These are phyloP conservation scores for Corydoras maculifer DNA, from an alignment of 2,113 vertebrate genomes.

Conservation along the genomic window DNA sequence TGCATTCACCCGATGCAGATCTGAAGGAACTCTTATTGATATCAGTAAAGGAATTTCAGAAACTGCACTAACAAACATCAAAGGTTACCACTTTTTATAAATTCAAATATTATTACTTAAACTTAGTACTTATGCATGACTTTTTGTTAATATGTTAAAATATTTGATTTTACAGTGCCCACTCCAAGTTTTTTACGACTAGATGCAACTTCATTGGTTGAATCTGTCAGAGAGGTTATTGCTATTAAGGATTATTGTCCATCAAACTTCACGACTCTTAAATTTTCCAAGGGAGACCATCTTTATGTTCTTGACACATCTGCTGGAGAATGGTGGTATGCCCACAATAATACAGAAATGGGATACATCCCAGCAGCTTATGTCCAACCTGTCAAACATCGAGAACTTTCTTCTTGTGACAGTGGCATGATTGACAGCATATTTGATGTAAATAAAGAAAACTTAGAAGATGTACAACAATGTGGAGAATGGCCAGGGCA, in stretches of 20 bases:
- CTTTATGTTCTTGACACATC: slow-evolving; percentile 90
- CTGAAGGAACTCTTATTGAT: slow-evolving; percentile 89
- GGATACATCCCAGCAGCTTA: slow-evolving; percentile 94
- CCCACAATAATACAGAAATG: slow-evolving; percentile 96
- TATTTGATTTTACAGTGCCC: slow-evolving; percentile 70
- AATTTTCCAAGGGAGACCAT: slow-evolving; percentile 91
- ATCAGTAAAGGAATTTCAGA: slow-evolving; percentile 75
- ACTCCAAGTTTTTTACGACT: slow-evolving; percentile 88
- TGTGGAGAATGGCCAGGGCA: slow-evolving; percentile 74
- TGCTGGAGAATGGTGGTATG: slow-evolving; percentile 95
- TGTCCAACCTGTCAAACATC: slow-evolving; percentile 77
- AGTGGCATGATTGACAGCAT: slow-evolving; percentile 85
- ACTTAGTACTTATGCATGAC: too few species aligned
- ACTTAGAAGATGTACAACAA: slow-evolving; percentile 75
- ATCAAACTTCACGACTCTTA: slow-evolving; percentile 89
- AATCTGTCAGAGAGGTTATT: slow-evolving; percentile 83
- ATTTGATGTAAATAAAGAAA: slow-evolving; percentile 76
- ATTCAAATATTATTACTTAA: too few species aligned
- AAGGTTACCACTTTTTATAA: slow-evolving; percentile 65
- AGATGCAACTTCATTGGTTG: slow-evolving; percentile 76
- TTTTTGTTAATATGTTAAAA: background rate
- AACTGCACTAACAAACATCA: slow-evolving; percentile 75
- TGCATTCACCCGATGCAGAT: slow-evolving; percentile 85
- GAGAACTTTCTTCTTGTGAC: slow-evolving; percentile 82
- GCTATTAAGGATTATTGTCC: slow-evolving; percentile 96